Conservation (phyloP, 2,888 invertebrate genomes). For the Nephrotoma appendiculata region DNA sequence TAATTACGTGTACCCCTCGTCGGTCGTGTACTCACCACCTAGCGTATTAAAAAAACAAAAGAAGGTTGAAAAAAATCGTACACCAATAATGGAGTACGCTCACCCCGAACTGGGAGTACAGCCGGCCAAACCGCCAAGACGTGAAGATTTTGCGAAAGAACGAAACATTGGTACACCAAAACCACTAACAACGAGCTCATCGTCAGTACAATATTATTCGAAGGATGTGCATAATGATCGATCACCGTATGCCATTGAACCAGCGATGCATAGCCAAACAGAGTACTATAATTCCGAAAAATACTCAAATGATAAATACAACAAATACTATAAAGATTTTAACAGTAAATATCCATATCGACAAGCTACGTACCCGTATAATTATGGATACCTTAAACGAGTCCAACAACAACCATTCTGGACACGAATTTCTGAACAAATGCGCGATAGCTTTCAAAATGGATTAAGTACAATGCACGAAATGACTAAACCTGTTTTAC, state of each 20-base stretch:
- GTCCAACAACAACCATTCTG: conserved; percentile 48
- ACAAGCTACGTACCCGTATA: conserved; percentile 42
- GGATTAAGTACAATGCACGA: conserved; percentile 54
- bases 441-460: conserved; percentile 55
- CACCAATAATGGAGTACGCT: conserved; percentile 64
- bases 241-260: conserved; percentile 10
- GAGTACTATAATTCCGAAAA: conserved; percentile 10
- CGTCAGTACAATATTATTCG: conserved; percentile 17
- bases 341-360: conserved; percentile 36
- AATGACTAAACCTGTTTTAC: conserved; percentile 36
- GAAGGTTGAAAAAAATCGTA: conserved; percentile 55
- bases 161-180: conserved; percentile 12
- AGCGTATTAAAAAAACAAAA: conserved; percentile 39
- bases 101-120: conserved; percentile 68
- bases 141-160: conserved; percentile 25
- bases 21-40: conserved; percentile 47
- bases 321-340: conserved; percentile 28
- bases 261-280: not conserved
- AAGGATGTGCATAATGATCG: conserved; percentile 23
- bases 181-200: conserved; percentile 11
- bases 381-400: conserved; percentile 45
- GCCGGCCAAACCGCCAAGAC: conserved; percentile 47
- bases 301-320: conserved; percentile 17
- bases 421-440: conserved; percentile 55
- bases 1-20: conserved; percentile 47